phyloP scores from a whole-genome alignment of 2,888 invertebrate genomes.

The Crepidodera aurea region DNA sequence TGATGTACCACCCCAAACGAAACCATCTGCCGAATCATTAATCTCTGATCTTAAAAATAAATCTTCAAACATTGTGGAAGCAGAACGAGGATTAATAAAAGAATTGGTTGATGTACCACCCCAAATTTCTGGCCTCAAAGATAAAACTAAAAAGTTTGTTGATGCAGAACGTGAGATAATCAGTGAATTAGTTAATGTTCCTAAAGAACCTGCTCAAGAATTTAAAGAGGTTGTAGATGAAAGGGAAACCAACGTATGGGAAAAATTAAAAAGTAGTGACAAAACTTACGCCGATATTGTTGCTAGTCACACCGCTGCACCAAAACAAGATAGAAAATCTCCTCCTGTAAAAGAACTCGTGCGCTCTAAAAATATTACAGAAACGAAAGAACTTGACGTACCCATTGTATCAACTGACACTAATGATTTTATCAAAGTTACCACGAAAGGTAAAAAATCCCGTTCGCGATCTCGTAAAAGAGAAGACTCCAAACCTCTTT shows the following conservation, averaged over 20 bases:
- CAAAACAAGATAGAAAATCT: constrained; percentile 39
- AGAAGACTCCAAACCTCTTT: constrained; percentile 16
- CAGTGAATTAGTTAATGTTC: neutral
- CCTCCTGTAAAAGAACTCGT: too few relatives aligned
- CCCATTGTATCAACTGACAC: constrained; percentile 50
- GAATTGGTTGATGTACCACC: neutral
- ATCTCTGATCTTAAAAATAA: neutral
- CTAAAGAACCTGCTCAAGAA: neutral
- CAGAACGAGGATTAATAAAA: constrained; percentile 5
- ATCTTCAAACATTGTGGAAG: neutral
- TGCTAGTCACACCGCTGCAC: constrained; percentile 61
- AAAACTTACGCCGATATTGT: constrained; percentile 78
- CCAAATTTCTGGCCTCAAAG: constrained; percentile 2
- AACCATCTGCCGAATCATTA: constrained; percentile 9
- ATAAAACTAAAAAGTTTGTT: neutral
- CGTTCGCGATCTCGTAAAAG: constrained; percentile 62
- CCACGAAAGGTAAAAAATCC: constrained; percentile 63
- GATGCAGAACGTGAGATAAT: constrained; percentile 13
- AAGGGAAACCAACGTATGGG: constrained; percentile 62
- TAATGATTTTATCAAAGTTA: constrained; percentile 64
- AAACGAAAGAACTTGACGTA: constrained; percentile 28
- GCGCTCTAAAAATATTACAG: neutral
- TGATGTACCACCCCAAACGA: neutral
- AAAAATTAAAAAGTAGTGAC: constrained; percentile 63
- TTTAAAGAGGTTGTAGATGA: neutral